Conservation (phyloP, 1,140 invertebrate species). For the Drosophila kurseongensis region DNA sequence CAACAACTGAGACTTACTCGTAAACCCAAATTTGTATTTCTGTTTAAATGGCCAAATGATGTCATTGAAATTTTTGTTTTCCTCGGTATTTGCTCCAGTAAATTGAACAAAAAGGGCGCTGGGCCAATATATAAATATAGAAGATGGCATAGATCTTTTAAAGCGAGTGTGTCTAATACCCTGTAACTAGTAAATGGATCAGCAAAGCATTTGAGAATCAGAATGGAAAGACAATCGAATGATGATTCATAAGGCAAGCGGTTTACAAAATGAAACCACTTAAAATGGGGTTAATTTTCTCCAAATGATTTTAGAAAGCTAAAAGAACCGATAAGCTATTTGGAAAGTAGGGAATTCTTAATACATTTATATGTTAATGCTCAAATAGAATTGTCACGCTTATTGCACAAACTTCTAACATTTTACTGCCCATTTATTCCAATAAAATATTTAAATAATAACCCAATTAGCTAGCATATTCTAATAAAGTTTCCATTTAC, state of each 20-base stretch:
- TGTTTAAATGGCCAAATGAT: slow-evolving; percentile 32
- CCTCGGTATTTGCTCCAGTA: slow-evolving; percentile 55
- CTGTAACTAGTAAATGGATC: slow-evolving; percentile 18
- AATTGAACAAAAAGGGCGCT: slow-evolving; percentile 60
- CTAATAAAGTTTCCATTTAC: slow-evolving; percentile 22
- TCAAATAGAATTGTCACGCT: background rate
- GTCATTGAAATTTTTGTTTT: slow-evolving; percentile 59
- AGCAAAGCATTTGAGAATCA: slow-evolving; percentile 7
- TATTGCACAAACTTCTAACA: background rate
- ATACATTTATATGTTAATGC: background rate
- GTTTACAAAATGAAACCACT: background rate
- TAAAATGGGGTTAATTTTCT: background rate
- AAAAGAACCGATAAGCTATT: background rate
- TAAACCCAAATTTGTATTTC: slow-evolving; percentile 12
- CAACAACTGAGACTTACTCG: slow-evolving; percentile 3
- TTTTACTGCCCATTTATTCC: background rate
- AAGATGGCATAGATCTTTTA: slow-evolving; percentile 66
- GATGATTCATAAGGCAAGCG: slow-evolving; percentile 9
- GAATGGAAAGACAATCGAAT: slow-evolving; percentile 24
- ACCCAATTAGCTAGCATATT: slow-evolving; percentile 5
- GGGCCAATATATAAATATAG: slow-evolving; percentile 72
- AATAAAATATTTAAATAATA: slow-evolving; percentile 13
- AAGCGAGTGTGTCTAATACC: slow-evolving; percentile 40
- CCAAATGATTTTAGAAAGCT: slow-evolving; percentile 29
- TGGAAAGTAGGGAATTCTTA: background rate